Evolutionary conservation across 2,113 vertebrate genomes (phyloP).

Genomic region (Pseudolaguvia tuberculata): DNA sequence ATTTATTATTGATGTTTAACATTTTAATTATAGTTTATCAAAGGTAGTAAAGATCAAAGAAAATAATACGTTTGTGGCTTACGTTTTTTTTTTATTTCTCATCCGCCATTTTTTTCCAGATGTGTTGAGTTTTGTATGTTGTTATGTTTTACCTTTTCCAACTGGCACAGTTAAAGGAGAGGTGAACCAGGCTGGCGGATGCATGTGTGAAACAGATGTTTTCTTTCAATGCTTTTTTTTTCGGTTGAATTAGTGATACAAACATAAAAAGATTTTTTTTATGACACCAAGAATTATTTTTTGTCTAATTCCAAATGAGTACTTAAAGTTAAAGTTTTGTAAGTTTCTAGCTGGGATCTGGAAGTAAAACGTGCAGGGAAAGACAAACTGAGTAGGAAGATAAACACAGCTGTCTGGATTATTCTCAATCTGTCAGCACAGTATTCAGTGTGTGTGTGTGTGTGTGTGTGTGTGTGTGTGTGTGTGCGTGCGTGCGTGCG

Average conservation of each 20-base stretch:
- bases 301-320: neutral
- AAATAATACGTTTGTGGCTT: too few species aligned
- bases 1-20: too few species aligned
- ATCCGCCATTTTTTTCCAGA: too few species aligned
- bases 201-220: neutral
- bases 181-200: neutral
- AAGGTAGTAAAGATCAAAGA: too few species aligned
- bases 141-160: too few species aligned
- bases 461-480: neutral
- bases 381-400: conserved; percentile 50
- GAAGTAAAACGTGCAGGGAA: conserved; percentile 9
- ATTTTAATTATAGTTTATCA: too few species aligned
- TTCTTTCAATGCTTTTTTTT: too few species aligned
- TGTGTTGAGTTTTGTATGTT: neutral
- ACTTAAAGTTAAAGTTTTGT: too few species aligned
- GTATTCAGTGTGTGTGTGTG: conserved; percentile 25
- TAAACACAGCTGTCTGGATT: conserved; percentile 66
- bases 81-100: too few species aligned
- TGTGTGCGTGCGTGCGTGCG: neutral
- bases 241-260: neutral
- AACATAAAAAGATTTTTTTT: neutral
- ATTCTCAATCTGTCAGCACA: conserved; percentile 28
- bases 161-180: too few species aligned
- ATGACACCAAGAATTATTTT: neutral
- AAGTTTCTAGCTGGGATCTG: neutral